Percentiles rank a stretch among this genome's conserved stretches.
Conservation (phyloP, 2,113 vertebrate genomes). For the Eretmochelys imbricata region DNA sequence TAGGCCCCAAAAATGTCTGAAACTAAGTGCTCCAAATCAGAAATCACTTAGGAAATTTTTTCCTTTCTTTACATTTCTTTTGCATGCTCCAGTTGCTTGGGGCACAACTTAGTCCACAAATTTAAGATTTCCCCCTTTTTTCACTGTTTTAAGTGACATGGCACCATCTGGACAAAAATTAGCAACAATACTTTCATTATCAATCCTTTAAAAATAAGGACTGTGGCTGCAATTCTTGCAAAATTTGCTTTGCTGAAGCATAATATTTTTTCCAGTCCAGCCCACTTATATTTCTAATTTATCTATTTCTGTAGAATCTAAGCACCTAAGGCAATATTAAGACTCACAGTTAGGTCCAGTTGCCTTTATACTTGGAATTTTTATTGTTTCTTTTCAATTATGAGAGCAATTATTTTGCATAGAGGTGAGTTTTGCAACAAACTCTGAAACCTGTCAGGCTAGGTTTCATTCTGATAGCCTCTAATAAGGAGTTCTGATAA, state of each 20-base stretch:
- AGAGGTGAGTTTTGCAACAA: conserved; percentile 42
- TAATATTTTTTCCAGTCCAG: neutral
- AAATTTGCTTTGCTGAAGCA: neutral
- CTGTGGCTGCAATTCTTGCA: neutral
- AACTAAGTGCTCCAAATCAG: neutral
- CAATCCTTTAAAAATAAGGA: neutral
- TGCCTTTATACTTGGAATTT: conserved; percentile 55
- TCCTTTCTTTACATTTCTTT: neutral
- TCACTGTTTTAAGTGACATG: neutral
- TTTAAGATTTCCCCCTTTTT: neutral
- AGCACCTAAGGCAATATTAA: neutral
- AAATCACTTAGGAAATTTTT: neutral
- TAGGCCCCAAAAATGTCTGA: neutral
- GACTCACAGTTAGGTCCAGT: conserved; percentile 29
- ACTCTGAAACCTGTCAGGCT: conserved; percentile 65
- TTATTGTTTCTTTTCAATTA: conserved; percentile 53
- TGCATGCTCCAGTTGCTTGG: neutral
- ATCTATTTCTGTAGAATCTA: conserved; percentile 12
- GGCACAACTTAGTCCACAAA: neutral
- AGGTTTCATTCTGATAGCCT: conserved; percentile 62
- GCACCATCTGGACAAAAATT: neutral
- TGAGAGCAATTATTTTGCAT: conserved; percentile 69
- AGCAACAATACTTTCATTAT: neutral
- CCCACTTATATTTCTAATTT: conserved; percentile 34
- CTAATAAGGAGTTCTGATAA: conserved; percentile 68